These are phyloP conservation scores for Cebidichthys violaceus DNA, from an alignment of 2,113 vertebrate genomes.

Conservation along the genomic window DNA sequence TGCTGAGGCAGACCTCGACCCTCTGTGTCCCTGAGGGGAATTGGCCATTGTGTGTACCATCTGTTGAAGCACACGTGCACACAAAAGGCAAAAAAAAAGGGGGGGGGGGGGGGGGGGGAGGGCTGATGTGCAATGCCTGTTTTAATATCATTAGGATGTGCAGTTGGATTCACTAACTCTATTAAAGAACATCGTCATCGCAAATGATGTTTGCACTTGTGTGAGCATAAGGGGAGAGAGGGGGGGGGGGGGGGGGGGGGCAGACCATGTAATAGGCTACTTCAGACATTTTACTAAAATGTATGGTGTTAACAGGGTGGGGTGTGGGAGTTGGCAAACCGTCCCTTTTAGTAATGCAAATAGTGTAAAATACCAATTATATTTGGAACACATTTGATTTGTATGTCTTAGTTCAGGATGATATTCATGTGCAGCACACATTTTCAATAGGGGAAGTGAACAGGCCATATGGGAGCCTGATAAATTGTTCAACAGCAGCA, in stretches of 20 bases:
- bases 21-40: conserved; percentile 54
- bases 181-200: conserved; percentile 65
- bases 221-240: conserved; percentile 32
- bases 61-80: conserved; percentile 66
- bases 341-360: neutral
- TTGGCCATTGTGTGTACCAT: conserved; percentile 73
- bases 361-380: neutral
- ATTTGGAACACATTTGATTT: neutral
- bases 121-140: conserved; percentile 64
- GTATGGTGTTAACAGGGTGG: neutral
- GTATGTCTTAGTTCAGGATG: neutral
- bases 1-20: conserved; percentile 34
- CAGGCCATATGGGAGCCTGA: neutral
- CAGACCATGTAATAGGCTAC: conserved; percentile 9
- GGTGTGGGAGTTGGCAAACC: neutral
- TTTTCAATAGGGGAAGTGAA: neutral
- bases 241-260: conserved; percentile 6
- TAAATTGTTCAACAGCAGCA: neutral
- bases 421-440: neutral
- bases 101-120: conserved; percentile 24
- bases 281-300: neutral
- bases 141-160: conserved; percentile 75
- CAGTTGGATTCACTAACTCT: conserved; percentile 68
- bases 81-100: no score
- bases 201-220: conserved; percentile 59